phyloP scores from a whole-genome alignment of 1,140 invertebrate genomes.

The Antheraea mylitta region DNA sequence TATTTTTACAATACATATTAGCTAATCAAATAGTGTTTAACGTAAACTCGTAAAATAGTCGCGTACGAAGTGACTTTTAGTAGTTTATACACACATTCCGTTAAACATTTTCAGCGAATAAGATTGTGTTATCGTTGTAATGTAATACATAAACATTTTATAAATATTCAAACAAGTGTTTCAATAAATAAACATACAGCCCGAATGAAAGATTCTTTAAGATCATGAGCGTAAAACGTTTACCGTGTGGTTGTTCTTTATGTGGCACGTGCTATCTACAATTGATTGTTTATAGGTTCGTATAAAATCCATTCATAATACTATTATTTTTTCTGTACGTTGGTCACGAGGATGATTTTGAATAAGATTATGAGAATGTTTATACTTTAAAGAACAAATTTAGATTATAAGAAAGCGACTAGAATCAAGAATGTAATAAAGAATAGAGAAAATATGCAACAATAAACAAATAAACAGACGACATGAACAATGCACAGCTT shows the following conservation, averaged over 20 bases:
- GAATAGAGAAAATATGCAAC: too few species aligned
- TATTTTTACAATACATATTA: neutral
- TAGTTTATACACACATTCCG: neutral
- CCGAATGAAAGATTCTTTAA: neutral
- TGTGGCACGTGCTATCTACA: too few species aligned
- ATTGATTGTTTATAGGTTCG: too few species aligned
- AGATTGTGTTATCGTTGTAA: constrained; percentile 1
- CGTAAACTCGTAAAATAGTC: neutral
- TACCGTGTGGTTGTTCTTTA: neutral
- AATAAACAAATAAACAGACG: too few species aligned
- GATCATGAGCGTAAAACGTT: neutral
- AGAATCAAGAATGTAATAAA: too few species aligned
- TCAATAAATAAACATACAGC: neutral
- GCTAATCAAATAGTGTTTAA: neutral
- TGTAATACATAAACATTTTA: neutral
- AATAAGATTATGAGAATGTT: too few species aligned
- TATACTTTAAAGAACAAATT: too few species aligned
- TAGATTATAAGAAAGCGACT: too few species aligned
- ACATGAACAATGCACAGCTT: too few species aligned
- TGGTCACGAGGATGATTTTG: too few species aligned
- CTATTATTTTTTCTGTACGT: too few species aligned
- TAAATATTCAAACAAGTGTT: constrained; percentile 3
- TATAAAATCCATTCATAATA: too few species aligned
- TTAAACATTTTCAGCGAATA: neutral
- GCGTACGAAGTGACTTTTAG: neutral